Conservation (phyloP, 2,797 vertebrate species). For the Huso huso region DNA sequence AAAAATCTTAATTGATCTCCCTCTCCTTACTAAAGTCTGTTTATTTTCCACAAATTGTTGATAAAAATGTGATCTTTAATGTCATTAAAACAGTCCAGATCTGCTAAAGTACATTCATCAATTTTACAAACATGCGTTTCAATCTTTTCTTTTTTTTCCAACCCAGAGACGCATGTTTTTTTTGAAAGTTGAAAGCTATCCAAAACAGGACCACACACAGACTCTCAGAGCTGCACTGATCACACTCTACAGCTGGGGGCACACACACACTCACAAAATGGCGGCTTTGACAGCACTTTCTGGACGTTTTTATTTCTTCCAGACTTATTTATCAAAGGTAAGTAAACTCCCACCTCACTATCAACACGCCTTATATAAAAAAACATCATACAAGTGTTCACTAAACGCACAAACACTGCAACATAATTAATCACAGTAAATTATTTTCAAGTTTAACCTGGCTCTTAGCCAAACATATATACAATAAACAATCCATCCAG, state of each 20-base stretch:
- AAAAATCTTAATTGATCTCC: conserved; percentile 39
- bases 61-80: conserved; percentile 24
- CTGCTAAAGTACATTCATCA: conserved; percentile 39
- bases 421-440: conserved; percentile 38
- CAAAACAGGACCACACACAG: conserved; percentile 94
- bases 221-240: conserved; percentile 55
- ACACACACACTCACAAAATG: conserved; percentile 69
- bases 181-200: conserved; percentile 85
- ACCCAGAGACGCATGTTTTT: conserved; percentile 77
- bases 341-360: conserved; percentile 30
- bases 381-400: conserved; percentile 8
- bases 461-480: conserved; percentile 45
- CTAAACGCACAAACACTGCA: conserved; percentile 17
- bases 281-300: conserved; percentile 55
- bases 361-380: conserved; percentile 27
- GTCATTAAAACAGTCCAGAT: conserved; percentile 12
- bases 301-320: background rate
- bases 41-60: conserved; percentile 23
- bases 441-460: conserved; percentile 48
- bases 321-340: conserved; percentile 40
- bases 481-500: conserved; percentile 54
- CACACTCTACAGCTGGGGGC: conserved; percentile 75
- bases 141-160: conserved; percentile 49
- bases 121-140: conserved; percentile 57
- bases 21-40: conserved; percentile 40